phyloP scores from a whole-genome alignment of 2,113 vertebrate species.

The Petaurus breviceps region DNA sequence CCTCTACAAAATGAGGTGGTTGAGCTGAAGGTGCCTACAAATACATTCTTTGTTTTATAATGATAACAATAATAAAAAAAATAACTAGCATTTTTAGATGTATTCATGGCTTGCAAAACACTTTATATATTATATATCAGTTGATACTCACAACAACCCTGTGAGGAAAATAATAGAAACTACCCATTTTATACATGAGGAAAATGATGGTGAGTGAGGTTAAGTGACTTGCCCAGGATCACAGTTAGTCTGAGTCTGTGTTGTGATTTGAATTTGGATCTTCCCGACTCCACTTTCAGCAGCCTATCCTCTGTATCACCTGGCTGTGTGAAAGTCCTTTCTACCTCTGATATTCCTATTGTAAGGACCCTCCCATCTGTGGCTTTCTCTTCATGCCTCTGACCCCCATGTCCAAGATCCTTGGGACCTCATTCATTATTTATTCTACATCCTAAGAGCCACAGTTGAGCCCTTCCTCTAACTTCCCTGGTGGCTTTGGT shows the following conservation, averaged over 20 bases:
- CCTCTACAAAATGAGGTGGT: background rate
- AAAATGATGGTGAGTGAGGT: background rate
- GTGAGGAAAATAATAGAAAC: background rate
- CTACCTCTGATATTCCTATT: background rate
- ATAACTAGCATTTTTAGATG: background rate
- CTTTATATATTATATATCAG: background rate
- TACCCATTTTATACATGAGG: background rate
- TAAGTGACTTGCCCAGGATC: background rate
- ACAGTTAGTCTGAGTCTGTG: background rate
- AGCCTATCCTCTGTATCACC: background rate
- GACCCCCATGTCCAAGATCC: background rate
- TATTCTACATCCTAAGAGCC: background rate
- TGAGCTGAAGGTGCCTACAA: background rate
- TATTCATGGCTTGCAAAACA: background rate
- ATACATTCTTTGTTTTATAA: background rate
- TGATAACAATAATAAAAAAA: background rate
- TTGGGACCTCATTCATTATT: background rate
- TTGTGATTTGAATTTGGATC: background rate
- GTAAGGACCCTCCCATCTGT: background rate
- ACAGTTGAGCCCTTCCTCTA: background rate
- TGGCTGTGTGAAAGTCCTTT: background rate
- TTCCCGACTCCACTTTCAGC: background rate
- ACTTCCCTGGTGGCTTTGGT: background rate
- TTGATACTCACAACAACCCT: background rate
- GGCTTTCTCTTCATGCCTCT: background rate